These are phyloP conservation scores for Hippoglossus stenolepis DNA, from an alignment of 2,113 vertebrate genomes.

Conservation along the genomic window DNA sequence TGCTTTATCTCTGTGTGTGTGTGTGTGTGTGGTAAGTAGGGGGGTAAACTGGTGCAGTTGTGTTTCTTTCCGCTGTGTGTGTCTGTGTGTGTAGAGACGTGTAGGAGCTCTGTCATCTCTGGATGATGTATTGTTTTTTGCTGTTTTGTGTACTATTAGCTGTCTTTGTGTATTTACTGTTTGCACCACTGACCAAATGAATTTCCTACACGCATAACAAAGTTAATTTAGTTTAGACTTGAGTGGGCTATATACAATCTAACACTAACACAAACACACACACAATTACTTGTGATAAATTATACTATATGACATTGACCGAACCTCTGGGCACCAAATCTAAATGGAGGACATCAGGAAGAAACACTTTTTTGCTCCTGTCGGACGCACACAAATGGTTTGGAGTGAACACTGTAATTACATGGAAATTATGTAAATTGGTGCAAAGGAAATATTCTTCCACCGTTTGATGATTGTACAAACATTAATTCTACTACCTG, in stretches of 20 bases:
- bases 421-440: conserved; percentile 43
- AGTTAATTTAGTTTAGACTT: neutral
- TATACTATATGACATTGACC: neutral
- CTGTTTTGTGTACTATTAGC: conserved; percentile 23
- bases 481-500: conserved; percentile 22
- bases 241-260: neutral
- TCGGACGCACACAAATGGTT: conserved; percentile 19
- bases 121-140: conserved; percentile 26
- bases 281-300: neutral
- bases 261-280: neutral
- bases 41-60: conserved; percentile 37
- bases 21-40: conserved; percentile 1
- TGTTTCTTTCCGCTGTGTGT: conserved; percentile 29
- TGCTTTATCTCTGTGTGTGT: conserved; percentile 10
- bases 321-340: neutral
- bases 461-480: conserved; percentile 15
- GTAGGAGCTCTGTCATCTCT: conserved; percentile 18
- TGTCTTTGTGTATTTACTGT: neutral
- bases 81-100: neutral
- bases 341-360: neutral
- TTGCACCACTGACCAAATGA: conserved; percentile 16
- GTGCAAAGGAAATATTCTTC: conserved; percentile 34
- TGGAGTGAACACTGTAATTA: conserved; percentile 48
- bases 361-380: conserved; percentile 2
- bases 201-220: neutral